Base-by-base conservation (phyloP, 2,797 vertebrate species). In the Micrastur ruficollis region DNA sequence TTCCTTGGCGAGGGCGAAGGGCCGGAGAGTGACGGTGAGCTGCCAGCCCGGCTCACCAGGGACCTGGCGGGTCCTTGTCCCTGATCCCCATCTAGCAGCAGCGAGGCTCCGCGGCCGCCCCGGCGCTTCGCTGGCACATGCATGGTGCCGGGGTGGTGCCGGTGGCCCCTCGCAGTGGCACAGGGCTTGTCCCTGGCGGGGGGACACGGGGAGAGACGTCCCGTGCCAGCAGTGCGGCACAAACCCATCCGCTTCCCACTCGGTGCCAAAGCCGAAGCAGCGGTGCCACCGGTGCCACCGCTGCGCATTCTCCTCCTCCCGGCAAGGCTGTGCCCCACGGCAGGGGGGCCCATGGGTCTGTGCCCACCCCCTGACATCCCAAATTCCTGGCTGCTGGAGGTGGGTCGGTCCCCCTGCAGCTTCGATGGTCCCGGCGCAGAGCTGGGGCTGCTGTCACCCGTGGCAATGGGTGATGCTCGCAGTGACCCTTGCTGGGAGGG, bases 21-120 rank as follows among this genome's bases (percentile, higher is more conserved):
- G 58, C 31, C 3, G 1, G 2, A 52, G 42, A 22, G 26, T 3
- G 5, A 6, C 0, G 0, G 32, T 10, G 34, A 71, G 59, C 82
- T 44, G 53, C 65, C 65, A 32, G 52, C 32, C 23, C 11, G 11
- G 34, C 21, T 34, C 12, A 15, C 26, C 0, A 0, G 40, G 46
- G 65, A 76, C n/a, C 44, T 49, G 6, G 12, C 0, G 0, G 20
- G 40, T 71, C 40, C 53, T 31, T 76, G 71, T 55, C 42, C 26
- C 20, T 11, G 12, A 32, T 36, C 19, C 55, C 27, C 0, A 0
- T 16, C 36, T 52, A 81, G 70, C 74, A 40, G 58, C 74, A 42
- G 34, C 21, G 29, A 76, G 70, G 14, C 50, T 17, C 38, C 17
- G 29, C 13, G 34, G 46, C 50, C 21, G 13, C 12, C 25, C 31